phyloP scores from a whole-genome alignment of 2,113 vertebrate genomes.

The Misgurnus anguillicaudatus region DNA sequence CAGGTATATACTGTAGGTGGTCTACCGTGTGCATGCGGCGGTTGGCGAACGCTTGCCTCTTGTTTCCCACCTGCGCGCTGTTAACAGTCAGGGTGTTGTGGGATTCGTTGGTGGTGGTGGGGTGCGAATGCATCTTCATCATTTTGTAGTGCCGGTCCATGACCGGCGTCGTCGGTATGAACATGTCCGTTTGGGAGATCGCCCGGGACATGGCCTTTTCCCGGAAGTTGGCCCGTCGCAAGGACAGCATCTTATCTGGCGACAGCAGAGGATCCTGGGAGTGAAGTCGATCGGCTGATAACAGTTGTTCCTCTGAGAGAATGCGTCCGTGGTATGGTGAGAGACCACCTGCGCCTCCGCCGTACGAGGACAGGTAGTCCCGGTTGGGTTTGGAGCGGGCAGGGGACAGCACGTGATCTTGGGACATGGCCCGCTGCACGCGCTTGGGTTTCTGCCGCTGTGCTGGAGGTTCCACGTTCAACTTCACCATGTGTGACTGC shows the following conservation, averaged over 20 bases:
- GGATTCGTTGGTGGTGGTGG: slow-evolving; percentile 87
- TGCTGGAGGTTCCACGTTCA: slow-evolving; percentile 77
- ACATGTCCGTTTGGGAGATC: slow-evolving; percentile 93
- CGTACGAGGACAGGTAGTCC: slow-evolving; percentile 81
- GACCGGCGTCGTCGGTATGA: slow-evolving; percentile 86
- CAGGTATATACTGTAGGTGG: slow-evolving; percentile 92
- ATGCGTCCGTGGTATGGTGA: slow-evolving; percentile 78
- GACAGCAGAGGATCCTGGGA: slow-evolving; percentile 97
- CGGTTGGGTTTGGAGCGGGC: slow-evolving; percentile 76
- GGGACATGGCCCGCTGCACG: slow-evolving; percentile 94
- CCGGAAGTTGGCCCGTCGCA: slow-evolving; percentile 84
- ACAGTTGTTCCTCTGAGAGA: slow-evolving; percentile 90
- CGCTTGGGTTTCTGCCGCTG: slow-evolving; percentile 82
- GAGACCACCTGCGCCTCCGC: slow-evolving; percentile 55
- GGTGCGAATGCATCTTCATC: slow-evolving; percentile 96
- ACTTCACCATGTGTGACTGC: slow-evolving; percentile 88
- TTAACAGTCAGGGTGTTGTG: slow-evolving; percentile 90
- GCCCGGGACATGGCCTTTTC: slow-evolving; percentile 92
- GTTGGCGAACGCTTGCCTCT: slow-evolving; percentile 94
- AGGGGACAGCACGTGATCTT: slow-evolving; percentile 92
- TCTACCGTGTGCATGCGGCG: slow-evolving; percentile 96
- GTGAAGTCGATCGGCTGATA: slow-evolving; percentile 91
- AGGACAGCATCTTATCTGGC: slow-evolving; percentile 77
- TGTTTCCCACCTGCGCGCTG: slow-evolving; percentile 78
- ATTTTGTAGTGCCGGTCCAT: slow-evolving; percentile 92